A percentile compares a stretch with the other conserved stretches of the same genome.
These are phyloP conservation scores for Sebastes goodei DNA, from an alignment of 2,797 vertebrate genomes.

Conservation along the genomic window DNA sequence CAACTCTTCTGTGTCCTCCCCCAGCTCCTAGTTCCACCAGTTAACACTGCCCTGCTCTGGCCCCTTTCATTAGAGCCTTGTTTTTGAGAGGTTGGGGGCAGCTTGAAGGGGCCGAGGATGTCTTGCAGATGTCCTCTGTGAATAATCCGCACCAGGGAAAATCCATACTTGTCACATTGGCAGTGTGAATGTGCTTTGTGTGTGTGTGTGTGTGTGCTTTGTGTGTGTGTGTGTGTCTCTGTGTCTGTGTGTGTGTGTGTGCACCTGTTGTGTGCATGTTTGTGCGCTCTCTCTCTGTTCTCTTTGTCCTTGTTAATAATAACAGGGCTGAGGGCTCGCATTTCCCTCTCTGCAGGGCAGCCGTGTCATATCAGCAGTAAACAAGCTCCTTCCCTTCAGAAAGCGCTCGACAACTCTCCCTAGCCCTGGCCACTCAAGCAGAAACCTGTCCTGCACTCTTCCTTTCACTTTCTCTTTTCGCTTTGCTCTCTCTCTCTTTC, in stretches of 20 bases:
- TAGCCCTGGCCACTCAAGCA: constrained; percentile 83
- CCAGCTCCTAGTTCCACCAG: constrained; percentile 63
- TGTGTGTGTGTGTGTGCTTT: constrained; percentile 19
- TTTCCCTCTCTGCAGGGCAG: constrained; percentile 87
- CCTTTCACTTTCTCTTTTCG: constrained; percentile 66
- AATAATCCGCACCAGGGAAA: constrained; percentile 81
- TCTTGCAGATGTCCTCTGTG: constrained; percentile 84
- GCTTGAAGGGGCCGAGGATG: constrained; percentile 72
- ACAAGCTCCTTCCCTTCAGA: constrained; percentile 86
- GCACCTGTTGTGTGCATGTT: constrained; percentile 62
- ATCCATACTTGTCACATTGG: constrained; percentile 88
- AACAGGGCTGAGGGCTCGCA: constrained; percentile 86
- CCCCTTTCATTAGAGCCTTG: constrained; percentile 77
- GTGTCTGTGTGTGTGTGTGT: constrained; percentile 7
- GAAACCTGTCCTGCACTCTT: constrained; percentile 78
- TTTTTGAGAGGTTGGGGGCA: constrained; percentile 69
- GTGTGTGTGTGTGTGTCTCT: not conserved
- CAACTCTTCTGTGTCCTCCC: constrained; percentile 62
- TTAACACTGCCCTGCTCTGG: constrained; percentile 65
- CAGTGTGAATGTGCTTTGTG: constrained; percentile 40
- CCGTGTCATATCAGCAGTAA: constrained; percentile 88
- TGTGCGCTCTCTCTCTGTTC: constrained; percentile 79
- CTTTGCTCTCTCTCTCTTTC: constrained; percentile 25
- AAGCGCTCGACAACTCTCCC: constrained; percentile 77
- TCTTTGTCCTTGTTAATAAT: constrained; percentile 92